Evolutionary conservation across 2,888 invertebrate species (phyloP).

Genomic region (Acleris cristana): DNA sequence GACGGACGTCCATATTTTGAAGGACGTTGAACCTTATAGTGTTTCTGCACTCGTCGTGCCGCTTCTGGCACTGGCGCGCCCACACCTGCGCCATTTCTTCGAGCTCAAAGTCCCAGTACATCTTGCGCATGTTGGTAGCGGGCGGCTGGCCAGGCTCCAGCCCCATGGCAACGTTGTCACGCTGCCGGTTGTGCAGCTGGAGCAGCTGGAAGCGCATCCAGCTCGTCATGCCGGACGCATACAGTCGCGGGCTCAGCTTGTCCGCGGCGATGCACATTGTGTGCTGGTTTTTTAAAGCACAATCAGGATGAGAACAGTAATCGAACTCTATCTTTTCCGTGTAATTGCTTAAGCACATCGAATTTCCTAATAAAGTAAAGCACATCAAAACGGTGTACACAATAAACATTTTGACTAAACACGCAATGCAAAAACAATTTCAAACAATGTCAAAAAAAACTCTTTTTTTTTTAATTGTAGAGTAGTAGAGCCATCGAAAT

Average conservation of each 20-base stretch:
- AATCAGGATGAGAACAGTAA: slow-evolving; percentile 72
- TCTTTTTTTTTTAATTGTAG: too few species aligned
- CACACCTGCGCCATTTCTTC: slow-evolving; percentile 75
- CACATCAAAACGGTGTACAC: slow-evolving; percentile 53
- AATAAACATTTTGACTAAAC: slow-evolving; percentile 49
- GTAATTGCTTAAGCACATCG: slow-evolving; percentile 44
- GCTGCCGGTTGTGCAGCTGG: slow-evolving; percentile 72
- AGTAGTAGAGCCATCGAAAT: too few species aligned
- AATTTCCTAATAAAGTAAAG: slow-evolving; percentile 48
- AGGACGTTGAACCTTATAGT: slow-evolving; percentile 73
- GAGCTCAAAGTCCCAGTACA: slow-evolving; percentile 80
- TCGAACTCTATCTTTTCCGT: slow-evolving; percentile 33
- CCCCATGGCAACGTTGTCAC: slow-evolving; percentile 78
- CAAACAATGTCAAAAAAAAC: slow-evolving; percentile 5
- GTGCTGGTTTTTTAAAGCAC: slow-evolving; percentile 72
- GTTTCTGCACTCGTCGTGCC: slow-evolving; percentile 79
- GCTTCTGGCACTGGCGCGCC: slow-evolving; percentile 78
- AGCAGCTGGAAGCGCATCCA: slow-evolving; percentile 78
- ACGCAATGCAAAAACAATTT: neutral
- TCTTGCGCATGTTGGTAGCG: slow-evolving; percentile 78
- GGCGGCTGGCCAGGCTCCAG: slow-evolving; percentile 76
- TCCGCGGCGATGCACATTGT: slow-evolving; percentile 68
- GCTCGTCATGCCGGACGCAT: slow-evolving; percentile 73
- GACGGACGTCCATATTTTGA: slow-evolving; percentile 77
- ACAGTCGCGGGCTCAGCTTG: slow-evolving; percentile 67